Conservation (phyloP, 2,113 vertebrate species). For the Gasterosteus nipponicus region DNA sequence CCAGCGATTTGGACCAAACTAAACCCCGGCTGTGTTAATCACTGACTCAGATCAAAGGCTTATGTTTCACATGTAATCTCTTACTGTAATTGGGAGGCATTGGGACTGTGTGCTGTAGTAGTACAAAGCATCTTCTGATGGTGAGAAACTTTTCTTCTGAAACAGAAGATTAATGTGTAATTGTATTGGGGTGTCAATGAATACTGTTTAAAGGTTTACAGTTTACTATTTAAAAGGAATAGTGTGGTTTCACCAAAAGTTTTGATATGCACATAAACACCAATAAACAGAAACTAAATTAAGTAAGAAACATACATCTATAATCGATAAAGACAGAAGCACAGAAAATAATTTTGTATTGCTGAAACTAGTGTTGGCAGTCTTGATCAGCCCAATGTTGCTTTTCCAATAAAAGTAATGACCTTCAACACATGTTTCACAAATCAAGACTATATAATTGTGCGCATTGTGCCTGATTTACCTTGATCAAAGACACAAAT, state of each 20-base stretch:
- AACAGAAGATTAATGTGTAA: slow-evolving; percentile 28
- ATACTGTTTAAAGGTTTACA: neutral
- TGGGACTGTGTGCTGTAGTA: slow-evolving; percentile 29
- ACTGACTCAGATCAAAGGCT: slow-evolving; percentile 72
- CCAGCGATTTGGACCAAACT: slow-evolving; percentile 70
- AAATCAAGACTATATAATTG: neutral
- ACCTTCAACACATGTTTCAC: neutral
- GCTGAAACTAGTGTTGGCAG: neutral
- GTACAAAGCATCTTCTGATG: slow-evolving; percentile 14
- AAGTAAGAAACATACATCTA: neutral
- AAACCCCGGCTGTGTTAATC: slow-evolving; percentile 72
- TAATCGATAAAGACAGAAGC: neutral
- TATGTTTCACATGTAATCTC: slow-evolving; percentile 66
- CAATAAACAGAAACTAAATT: neutral
- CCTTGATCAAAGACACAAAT: slow-evolving; percentile 6
- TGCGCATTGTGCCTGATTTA: neutral
- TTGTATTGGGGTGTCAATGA: slow-evolving; percentile 12
- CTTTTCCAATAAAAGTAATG: neutral
- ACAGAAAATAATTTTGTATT: neutral
- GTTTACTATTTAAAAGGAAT: neutral
- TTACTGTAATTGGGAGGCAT: slow-evolving; percentile 58
- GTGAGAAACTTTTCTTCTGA: slow-evolving; percentile 14
- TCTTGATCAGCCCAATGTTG: neutral
- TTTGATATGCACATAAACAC: neutral
- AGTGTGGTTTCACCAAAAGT: neutral